A percentile compares a stretch with the other conserved stretches of the same genome.
These are phyloP conservation scores for Uropetala carovei DNA, from an alignment of 2,888 invertebrate genomes.

Conservation along the genomic window DNA sequence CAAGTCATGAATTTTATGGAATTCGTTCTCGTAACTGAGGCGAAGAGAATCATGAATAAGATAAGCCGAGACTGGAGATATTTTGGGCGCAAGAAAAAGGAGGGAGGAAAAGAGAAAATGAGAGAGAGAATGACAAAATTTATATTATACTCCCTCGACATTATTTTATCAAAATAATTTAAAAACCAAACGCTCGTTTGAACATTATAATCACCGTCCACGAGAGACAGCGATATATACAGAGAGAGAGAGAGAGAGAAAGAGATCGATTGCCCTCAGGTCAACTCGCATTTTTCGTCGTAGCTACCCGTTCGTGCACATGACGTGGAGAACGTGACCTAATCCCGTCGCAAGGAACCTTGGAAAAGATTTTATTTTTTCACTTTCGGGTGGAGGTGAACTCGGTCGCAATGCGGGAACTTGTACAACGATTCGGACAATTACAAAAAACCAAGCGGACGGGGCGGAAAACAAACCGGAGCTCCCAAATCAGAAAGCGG, in stretches of 20 bases:
- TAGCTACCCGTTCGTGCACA: background rate
- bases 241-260: background rate
- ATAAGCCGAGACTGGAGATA: no score
- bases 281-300: background rate
- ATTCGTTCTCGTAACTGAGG: no score
- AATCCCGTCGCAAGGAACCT: constrained; percentile 10
- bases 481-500: background rate
- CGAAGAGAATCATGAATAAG: no score
- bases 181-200: background rate
- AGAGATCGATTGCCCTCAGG: background rate
- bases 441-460: background rate
- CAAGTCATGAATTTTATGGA: no score
- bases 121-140: no score
- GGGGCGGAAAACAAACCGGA: background rate
- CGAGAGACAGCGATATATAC: background rate
- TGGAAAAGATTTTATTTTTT: background rate
- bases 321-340: constrained; percentile 10
- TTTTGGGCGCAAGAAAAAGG: no score
- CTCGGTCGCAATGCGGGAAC: background rate
- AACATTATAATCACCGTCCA: background rate
- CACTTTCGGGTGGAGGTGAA: constrained; percentile 18
- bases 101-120: no score
- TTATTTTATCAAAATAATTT: background rate
- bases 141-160: no score
- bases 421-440: constrained; percentile 20